These are phyloP conservation scores for Crossoptilon crossoptilon DNA, from an alignment of 2,797 vertebrate species.

Conservation along the genomic window DNA sequence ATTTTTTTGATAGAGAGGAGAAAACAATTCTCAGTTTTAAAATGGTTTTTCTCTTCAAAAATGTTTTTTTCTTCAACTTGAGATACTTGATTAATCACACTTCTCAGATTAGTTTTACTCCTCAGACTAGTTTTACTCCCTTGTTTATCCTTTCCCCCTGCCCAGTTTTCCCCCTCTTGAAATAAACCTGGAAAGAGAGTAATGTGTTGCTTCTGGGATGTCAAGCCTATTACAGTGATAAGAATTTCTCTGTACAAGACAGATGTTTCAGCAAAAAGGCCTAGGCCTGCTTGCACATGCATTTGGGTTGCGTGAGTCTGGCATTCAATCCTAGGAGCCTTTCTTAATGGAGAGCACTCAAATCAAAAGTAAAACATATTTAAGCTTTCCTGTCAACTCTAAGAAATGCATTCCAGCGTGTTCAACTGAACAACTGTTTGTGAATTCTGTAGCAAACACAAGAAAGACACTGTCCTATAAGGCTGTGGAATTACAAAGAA, in stretches of 20 bases:
- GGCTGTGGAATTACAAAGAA: not conserved
- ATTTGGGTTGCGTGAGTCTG: not conserved
- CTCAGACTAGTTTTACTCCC: not conserved
- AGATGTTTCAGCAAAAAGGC: fast-evolving
- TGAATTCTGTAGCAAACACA: not conserved
- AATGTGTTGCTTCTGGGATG: not conserved
- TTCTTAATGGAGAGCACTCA: not conserved
- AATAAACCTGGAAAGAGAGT: not conserved
- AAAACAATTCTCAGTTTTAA: not conserved
- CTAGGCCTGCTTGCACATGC: not conserved
- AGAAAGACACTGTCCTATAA: not conserved
- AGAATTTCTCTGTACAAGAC: not conserved
- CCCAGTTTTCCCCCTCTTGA: fast-evolving
- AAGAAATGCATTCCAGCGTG: not conserved
- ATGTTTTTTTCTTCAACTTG: not conserved
- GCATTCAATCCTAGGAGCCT: not conserved
- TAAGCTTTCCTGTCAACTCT: not conserved
- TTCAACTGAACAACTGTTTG: not conserved
- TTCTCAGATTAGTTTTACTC: not conserved
- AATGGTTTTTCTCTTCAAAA: not conserved
- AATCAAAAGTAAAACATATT: not conserved
- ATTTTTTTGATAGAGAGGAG: not conserved
- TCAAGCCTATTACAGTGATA: not conserved
- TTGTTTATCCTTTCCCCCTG: not conserved
- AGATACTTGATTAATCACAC: not conserved